Base-by-base conservation (phyloP, 2,888 invertebrate genomes). In the Aricia artaxerxes region DNA sequence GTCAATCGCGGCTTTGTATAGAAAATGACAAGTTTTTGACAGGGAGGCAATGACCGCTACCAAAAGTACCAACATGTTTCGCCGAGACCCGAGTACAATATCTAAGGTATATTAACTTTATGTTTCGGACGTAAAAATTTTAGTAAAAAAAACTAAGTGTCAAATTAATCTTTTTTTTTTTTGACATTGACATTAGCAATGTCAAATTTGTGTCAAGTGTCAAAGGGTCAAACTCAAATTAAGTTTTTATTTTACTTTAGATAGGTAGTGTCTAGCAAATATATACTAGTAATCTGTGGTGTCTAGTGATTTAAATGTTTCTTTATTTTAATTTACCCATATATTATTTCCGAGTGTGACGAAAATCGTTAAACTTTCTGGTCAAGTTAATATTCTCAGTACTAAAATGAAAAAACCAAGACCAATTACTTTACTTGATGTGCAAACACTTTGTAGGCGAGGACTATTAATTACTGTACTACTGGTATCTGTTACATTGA, bases 381-480 rank as follows among this genome's bases (percentile, higher is more conserved):
- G 13, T 31, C 64, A 64, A 61, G 24, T 61, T 16, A 31, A 24
- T 35, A 4, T 35, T 69, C 11, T 35, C 11, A 35, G 13, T 69
- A 35, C 35, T 69, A 69, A 69, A 69, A 69, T 69, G 69, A 38
- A 69, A 38, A 69, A 69, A 38, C 35, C 69, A 69, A 69, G 64
- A 24, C 31, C 31, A 31, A 69, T 57, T 16, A 57, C 13, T 69
- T 69, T 38, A 69, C 35, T 69, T 69, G 69, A 69, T 69, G 16
- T 69, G 13, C 69, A 69, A 38, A 69, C 69, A 11, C 69, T 69
- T 69, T 69, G 69, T 69, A 35, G 35, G 13, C 69, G 35, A 69
- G 69, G 13, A 69, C 69, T 69, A 31, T 69, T 69, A 69, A 31
- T 69, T 69, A 69, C 31, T 69, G 31, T 31, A 69, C 64, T 69